Evolutionary conservation across 2,888 invertebrate species (phyloP).

Genomic region (Leptopterna dolabrata): DNA sequence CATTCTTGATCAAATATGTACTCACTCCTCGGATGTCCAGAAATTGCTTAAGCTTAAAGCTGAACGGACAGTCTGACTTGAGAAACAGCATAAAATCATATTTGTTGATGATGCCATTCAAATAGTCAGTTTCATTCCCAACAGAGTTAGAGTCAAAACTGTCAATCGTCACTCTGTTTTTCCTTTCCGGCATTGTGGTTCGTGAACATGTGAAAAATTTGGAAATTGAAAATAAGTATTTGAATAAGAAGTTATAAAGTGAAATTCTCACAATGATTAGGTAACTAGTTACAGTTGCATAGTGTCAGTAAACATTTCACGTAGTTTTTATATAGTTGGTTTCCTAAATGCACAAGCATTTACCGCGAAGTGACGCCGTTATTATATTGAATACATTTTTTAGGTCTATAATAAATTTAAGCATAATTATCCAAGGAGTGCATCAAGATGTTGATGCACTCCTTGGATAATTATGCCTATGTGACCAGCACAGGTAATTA

Average conservation of each 20-base stretch:
- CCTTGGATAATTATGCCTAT: too few species aligned
- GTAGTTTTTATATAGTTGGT: too few species aligned
- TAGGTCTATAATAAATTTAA: too few species aligned
- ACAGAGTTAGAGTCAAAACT: constrained; percentile 34
- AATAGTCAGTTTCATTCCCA: constrained; percentile 34
- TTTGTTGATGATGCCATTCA: background rate
- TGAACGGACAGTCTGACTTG: constrained; percentile 38
- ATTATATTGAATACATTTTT: too few species aligned
- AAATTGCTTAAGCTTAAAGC: constrained; percentile 18
- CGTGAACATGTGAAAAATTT: background rate
- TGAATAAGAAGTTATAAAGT: background rate
- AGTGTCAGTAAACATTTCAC: background rate
- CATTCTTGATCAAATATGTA: too few species aligned
- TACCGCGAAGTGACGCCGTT: too few species aligned
- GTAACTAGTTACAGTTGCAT: background rate
- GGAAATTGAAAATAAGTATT: background rate
- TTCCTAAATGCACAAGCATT: too few species aligned
- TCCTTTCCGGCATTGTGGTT: background rate
- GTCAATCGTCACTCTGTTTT: constrained; percentile 30
- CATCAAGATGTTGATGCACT: too few species aligned
- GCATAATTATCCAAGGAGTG: too few species aligned
- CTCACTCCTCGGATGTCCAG: background rate
- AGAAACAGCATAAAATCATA: constrained; percentile 10
- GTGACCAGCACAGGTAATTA: too few species aligned
- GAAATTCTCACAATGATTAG: background rate